Conservation (phyloP, 2,888 invertebrate genomes). For the Acleris sparsana region DNA sequence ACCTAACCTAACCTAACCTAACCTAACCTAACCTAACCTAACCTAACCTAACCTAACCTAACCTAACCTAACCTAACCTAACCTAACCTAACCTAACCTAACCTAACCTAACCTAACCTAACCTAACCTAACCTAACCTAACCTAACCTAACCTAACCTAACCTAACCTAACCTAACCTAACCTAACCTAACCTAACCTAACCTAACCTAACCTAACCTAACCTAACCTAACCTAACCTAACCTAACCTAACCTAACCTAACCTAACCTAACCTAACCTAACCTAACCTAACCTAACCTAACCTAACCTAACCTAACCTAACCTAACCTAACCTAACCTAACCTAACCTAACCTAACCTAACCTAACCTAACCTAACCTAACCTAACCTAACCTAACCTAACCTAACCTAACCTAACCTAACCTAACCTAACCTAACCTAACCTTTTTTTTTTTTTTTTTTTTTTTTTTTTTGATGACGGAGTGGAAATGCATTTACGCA, state of each 20-base stretch:
- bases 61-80: conserved; percentile 22
- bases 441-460: too few species aligned
- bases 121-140: conserved; percentile 22
- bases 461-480: too few species aligned
- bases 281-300: not conserved
- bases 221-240: conserved; percentile 17
- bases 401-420: too few species aligned
- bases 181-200: conserved; percentile 17
- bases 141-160: conserved; percentile 14
- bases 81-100: conserved; percentile 23
- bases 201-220: conserved; percentile 17
- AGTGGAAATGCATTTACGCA: too few species aligned
- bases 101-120: conserved; percentile 20
- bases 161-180: conserved; percentile 16
- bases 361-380: too few species aligned
- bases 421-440: too few species aligned
- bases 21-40: conserved; percentile 31
- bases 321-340: too few species aligned
- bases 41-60: conserved; percentile 30
- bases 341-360: too few species aligned
- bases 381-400: too few species aligned
- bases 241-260: conserved; percentile 16
- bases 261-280: conserved; percentile 17
- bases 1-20: conserved; percentile 32
- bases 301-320: too few species aligned